Evolutionary conservation across 2,797 vertebrate genomes (phyloP), one percentile per base, ranked within the genome.

Genomic region (Ctenopoma multispine): DNA sequence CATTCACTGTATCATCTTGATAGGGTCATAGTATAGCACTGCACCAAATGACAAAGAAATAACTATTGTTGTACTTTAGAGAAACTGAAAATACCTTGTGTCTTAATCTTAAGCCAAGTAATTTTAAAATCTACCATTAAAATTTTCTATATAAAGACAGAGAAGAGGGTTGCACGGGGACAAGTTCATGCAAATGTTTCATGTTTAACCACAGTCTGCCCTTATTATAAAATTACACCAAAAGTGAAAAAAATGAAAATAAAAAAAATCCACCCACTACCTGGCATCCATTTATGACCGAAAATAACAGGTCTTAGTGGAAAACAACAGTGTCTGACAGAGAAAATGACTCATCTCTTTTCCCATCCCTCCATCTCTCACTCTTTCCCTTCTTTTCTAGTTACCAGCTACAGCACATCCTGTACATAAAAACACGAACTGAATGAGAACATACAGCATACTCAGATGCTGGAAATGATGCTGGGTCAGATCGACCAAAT

Each of bases 271-370:
- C 86, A 88, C 87, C 87, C 85, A 85, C 89, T 92, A 92, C 90
- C 90, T 93, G 89, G 90, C 88, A 90, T 86, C 82, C 78, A 91
- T 90, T 88, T 90, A 90, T 72, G 82, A 88, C 83, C 23, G 82
- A 92, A 92, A 92, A 91, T 90, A 92, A 92, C 88, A 86, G 88
- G 86, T 75, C 81, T 90, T 81, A 72, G 82, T 90, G 90, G 92
- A 92, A 92, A 92, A 93, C 91, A 92, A 92, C 92, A 90, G 83
- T 59, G 85, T 89, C 86, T 87, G 77, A 86, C 89, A 89, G 90
- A 90, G 89, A 91, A 92, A 89, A 90, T 93, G 88, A 93, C 90
- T 93, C 92, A 92, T 92, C 88, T 72, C 76, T 83, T 51, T 17
- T 81, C 83, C 82, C 71, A 72, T 84, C 81, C 24, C 81, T 81